Evolutionary conservation across 2,888 invertebrate genomes (phyloP), one percentile per base, ranked within the genome.

Genomic region (Eucera pruinosa): DNA sequence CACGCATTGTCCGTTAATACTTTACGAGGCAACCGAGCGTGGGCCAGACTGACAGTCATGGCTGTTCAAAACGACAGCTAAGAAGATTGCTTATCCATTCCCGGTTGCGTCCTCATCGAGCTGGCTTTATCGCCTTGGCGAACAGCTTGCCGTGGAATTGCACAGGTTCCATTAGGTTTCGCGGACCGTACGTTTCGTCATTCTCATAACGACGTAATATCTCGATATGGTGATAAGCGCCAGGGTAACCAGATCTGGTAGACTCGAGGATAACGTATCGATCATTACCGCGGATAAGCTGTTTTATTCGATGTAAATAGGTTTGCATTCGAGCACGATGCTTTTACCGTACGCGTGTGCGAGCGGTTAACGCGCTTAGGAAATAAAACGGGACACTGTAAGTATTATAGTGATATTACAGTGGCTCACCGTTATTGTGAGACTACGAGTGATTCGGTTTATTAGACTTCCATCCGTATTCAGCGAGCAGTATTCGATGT

Each of bases 41-140:
- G 82, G 76, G 78, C 69, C 60, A 60, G 78, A 58, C 78, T 80
- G 82, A 83, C 82, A 82, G 75, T 83, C 82, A 82, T 82, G 71
- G 80, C 80, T 79, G 78, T 71, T 83, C 78, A 80, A 78, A 82
- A 64, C 82, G 82, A 81, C 82, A 83, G 82, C 82, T 68, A 71
- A 71, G 82, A 68, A 80, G 80, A 82, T 82, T 82, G 82, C 82
- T 82, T 78, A 82, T 82, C 82, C 82, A 77, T 82, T 82, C 76
- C 75, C 79, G 68, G 72, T 78, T 74, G 79, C 79, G 68, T 78
- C 79, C 79, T 79, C 79, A 80, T 80, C 80, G 62, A 33, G 25
- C 58, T 15, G 54, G 52, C 66, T 79, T 79, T 79, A 78, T 80
- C 80, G 74, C 68, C 55, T 61, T 36, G 65, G 61, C 55, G 65